Base-by-base conservation (phyloP, 2,797 vertebrate species). In the Pyrocephalus nanus region DNA sequence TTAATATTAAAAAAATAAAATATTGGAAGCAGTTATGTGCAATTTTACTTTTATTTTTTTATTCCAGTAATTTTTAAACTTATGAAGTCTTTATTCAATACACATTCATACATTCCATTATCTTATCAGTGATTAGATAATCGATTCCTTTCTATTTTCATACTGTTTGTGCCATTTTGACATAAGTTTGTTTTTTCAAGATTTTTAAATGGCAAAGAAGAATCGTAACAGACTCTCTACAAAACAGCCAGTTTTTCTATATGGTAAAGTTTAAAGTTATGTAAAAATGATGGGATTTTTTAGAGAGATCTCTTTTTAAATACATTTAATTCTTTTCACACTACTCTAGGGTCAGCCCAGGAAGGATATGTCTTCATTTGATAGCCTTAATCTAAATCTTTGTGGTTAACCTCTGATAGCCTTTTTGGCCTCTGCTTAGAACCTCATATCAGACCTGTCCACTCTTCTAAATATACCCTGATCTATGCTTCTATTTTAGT, bases 351-450 rank as follows among this genome's bases (percentile, higher is more conserved):
- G 36, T 88, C 60, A 85, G 8, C 9, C 36, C 11, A 57, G 80
- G 48, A 80, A 96, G 38, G 43, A 36, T 81, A 95, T 38, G 12
- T 58, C 57, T 92, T 90, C 23, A 79, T 76, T 48, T 96, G 95
- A 92, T 88, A 97, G 38, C 34, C 65, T 94, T 91, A 93, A 90
- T 95, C 75, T 88, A 92, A 97, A 94, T 86, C 25, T 90, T 88
- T 90, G 92, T 93, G 83, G 80, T 80, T 96, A 94, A 90, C 47
- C 43, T 93, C 77, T 95, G 91, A 84, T 72, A 95, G 40, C 60
- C 66, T 95, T 91, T 91, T 64, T 65, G 74, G 21, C 89, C 81
- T 93, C 48, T 96, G 69, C 96, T 96, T 93, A 89, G 55, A 95
- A 91, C 34, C 30, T 95, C 12, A 11, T 89, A 91, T 75, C 79